Base-by-base conservation (phyloP, 2,797 vertebrate genomes). In the Tragopan temminckii region DNA sequence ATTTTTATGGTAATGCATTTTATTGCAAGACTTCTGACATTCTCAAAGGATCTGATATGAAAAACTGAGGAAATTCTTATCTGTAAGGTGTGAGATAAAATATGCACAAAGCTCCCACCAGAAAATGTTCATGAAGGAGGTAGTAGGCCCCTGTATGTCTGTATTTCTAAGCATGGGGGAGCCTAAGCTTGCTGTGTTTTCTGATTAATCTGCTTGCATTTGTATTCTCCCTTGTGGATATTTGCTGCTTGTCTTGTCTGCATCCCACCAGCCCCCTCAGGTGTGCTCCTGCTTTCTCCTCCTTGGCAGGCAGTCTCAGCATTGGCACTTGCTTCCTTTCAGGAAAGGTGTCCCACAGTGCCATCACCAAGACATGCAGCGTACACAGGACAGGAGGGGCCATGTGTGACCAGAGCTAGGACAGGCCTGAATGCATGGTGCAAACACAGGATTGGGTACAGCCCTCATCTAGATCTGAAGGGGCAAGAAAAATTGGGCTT, bases 331-430 rank as follows among this genome's bases (percentile, higher is more conserved):
- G 29, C 11, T 82, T n/a, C 24, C 18, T 53, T 57, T 58, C 53
- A 48, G 74, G 36, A 85, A 57, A 57, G 18, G 6, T 33, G 50
- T 50, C 67, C n/a, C 29, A 21, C 0, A 0, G 29, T 50, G 42
- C 42, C 45, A 2, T n/a, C 35, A 58, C 33, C 79, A 62, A 46
- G 25, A 40, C 8, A 2, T 0, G 17, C 17, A 31, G 59, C 15
- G 31, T 5, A 35, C 18, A 43, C 0, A 0, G 25, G 33, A 7
- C 36, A 11, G 27, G 25, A 29, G 25, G 25, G 25, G 24, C 25
- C 24, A 50, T 13, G 12, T 24, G 46, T 24, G 23, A 7, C 35
- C 16, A 27, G 15, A 27, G 24, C 24, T 27, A 61, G 10, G 24
- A 25, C 35, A 27, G 24, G 36, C 59, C 36, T 38, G 35, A 17